phyloP scores from a whole-genome alignment of 2,113 vertebrate genomes.

The Thalassarche chlororhynchos region DNA sequence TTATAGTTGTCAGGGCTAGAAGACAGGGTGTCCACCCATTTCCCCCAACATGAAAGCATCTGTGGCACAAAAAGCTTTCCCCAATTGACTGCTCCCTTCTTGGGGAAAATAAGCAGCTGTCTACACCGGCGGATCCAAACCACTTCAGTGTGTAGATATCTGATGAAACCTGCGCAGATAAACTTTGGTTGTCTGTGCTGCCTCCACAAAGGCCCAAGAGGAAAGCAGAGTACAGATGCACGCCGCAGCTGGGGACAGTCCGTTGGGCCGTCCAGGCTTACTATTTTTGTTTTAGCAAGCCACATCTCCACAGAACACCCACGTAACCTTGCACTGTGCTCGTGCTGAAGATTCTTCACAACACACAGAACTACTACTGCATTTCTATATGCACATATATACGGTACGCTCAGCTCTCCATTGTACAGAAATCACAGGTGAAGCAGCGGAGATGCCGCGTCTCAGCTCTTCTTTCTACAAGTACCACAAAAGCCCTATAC shows the following conservation, averaged over 20 bases:
- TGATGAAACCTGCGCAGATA: neutral
- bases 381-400: rapidly evolving
- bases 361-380: rapidly evolving
- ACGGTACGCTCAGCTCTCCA: neutral
- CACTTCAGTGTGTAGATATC: rapidly evolving
- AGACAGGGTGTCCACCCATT: neutral
- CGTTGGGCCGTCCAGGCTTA: neutral
- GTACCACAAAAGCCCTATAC: neutral
- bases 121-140: rapidly evolving
- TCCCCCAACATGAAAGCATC: neutral
- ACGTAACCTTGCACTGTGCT: rapidly evolving
- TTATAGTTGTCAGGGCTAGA: neutral
- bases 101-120: neutral
- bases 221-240: neutral
- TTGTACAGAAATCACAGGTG: neutral
- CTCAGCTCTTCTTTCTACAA: neutral
- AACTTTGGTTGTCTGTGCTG: neutral
- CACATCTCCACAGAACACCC: rapidly evolving
- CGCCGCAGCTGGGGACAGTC: rapidly evolving
- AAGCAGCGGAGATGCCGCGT: neutral
- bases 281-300: rapidly evolving
- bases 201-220: neutral
- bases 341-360: rapidly evolving
- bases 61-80: neutral
- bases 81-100: neutral